These are phyloP conservation scores for Perdita meconis DNA, from an alignment of 2,888 invertebrate genomes.

Conservation along the genomic window DNA sequence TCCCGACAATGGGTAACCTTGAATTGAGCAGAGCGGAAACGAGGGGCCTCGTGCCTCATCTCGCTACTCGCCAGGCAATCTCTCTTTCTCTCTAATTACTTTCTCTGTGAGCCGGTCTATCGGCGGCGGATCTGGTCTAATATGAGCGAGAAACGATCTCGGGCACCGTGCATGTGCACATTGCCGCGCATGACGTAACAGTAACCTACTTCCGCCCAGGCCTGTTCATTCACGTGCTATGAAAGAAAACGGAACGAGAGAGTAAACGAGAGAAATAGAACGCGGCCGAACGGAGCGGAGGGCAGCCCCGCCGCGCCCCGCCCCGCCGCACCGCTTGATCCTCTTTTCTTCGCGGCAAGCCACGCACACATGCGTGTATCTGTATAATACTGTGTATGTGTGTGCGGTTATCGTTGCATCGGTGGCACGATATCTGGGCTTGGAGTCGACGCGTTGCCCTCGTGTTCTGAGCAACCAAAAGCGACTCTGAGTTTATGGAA, in stretches of 20 bases:
- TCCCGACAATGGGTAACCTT: constrained; percentile 76
- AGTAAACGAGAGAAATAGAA: constrained; percentile 52
- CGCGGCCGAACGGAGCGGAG: constrained; percentile 24
- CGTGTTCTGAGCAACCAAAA: constrained; percentile 32
- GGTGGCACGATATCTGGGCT: constrained; percentile 51
- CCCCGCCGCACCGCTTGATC: constrained; percentile 18
- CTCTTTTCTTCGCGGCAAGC: constrained; percentile 17
- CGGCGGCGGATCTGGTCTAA: constrained; percentile 77
- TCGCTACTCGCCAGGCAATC: constrained; percentile 39
- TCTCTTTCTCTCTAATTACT: constrained; percentile 80
- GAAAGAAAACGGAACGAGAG: constrained; percentile 59
- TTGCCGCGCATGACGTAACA: constrained; percentile 70
- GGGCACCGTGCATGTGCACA: constrained; percentile 33
- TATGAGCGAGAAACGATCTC: constrained; percentile 76
- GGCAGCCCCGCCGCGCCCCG: too few relatives aligned
- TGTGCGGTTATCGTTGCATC: constrained; percentile 58
- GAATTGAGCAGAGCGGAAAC: constrained; percentile 84
- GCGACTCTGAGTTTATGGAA: background rate
- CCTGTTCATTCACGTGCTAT: constrained; percentile 63
- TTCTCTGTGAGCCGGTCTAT: constrained; percentile 78
- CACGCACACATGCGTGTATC: too few relatives aligned
- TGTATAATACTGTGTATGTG: too few relatives aligned
- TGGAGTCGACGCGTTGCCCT: constrained; percentile 10
- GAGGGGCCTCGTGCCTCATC: constrained; percentile 71
- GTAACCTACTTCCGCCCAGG: constrained; percentile 72